phyloP scores from a whole-genome alignment of 2,113 vertebrate species.

The Hemicordylus capensis region DNA sequence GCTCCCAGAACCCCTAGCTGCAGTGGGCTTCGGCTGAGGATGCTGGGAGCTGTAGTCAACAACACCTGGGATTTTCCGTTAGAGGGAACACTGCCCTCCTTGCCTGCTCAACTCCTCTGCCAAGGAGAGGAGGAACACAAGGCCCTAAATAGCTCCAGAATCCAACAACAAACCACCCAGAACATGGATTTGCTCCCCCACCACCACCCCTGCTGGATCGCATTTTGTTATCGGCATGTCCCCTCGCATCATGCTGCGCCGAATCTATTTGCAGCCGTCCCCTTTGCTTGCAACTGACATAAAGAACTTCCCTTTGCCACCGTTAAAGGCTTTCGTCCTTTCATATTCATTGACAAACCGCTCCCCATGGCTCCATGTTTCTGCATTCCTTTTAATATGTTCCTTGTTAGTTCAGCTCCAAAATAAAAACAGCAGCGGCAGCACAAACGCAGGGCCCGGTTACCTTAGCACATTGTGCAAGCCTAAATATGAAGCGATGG shows the following conservation, averaged over 20 bases:
- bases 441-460: background rate
- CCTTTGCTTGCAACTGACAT: slow-evolving; percentile 49
- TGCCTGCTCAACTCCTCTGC: slow-evolving; percentile 17
- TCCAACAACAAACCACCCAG: slow-evolving; percentile 25
- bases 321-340: slow-evolving; percentile 29
- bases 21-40: too few species aligned
- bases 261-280: slow-evolving; percentile 44
- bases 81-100: too few species aligned
- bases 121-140: slow-evolving; percentile 26
- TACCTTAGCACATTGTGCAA: background rate
- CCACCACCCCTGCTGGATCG: slow-evolving; percentile 36
- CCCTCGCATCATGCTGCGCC: slow-evolving; percentile 11
- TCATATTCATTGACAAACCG: slow-evolving; percentile 24
- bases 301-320: slow-evolving; percentile 50
- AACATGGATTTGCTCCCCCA: slow-evolving; percentile 3
- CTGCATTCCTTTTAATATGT: slow-evolving; percentile 19
- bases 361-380: background rate
- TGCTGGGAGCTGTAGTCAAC: too few species aligned
- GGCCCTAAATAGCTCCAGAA: slow-evolving; percentile 14
- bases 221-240: background rate
- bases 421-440: slow-evolving; percentile 40
- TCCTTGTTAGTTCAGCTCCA: background rate
- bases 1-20: too few species aligned
- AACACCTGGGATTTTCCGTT: too few species aligned
- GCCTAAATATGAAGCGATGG: too few species aligned